Base-by-base conservation (phyloP, 2,113 vertebrate species). In the Erythrocercus mccallii region DNA sequence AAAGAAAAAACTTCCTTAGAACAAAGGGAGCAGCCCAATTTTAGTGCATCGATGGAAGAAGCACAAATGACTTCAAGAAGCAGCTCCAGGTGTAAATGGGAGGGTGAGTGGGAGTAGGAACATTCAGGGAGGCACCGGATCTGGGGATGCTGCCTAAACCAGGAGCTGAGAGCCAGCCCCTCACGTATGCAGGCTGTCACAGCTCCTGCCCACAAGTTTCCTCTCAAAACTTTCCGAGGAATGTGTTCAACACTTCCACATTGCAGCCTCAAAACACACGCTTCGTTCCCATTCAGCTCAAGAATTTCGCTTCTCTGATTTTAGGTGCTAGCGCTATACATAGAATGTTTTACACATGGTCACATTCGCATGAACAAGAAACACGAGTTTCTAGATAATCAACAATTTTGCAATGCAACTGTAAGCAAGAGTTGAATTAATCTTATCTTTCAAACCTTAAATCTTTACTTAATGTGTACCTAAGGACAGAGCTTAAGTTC, bases 391-490 rank as follows among this genome's bases (percentile, higher is more conserved):
- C 42, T 50, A 19, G 70, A 40, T 62, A 74, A 94, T 53, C 74
- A 94, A 96, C 89, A 58, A 9, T 74, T 88, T 62, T 21, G 47
- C 78, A 87, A 88, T 31, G 84, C 54, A 77, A 4, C 74, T 38
- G 27, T 82, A 80, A 92, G 90, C 58, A 77, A 28, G 66, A 86
- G 54, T 58, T 77, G 74, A 73, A 93, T 96, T 90, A 44, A 92
- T 91, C 85, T 83, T 90, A 1, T 10, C 66, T 66, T 83, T 86
- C 73, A 65, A 64, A 85, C 54, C 58, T 92, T 83, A 77, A 95
- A 94, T 94, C 92, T 93, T 73, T 77, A 9, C 33, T 88, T 77
- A 95, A 94, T 82, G 66, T 15, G 58, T 31, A 90, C 68, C 92
- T 54, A 62, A 93, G 88, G 92, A 95, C 40, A 31, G 21, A 68